Base-by-base conservation (phyloP, 2,113 vertebrate species). In the Tilapia sparmanii region DNA sequence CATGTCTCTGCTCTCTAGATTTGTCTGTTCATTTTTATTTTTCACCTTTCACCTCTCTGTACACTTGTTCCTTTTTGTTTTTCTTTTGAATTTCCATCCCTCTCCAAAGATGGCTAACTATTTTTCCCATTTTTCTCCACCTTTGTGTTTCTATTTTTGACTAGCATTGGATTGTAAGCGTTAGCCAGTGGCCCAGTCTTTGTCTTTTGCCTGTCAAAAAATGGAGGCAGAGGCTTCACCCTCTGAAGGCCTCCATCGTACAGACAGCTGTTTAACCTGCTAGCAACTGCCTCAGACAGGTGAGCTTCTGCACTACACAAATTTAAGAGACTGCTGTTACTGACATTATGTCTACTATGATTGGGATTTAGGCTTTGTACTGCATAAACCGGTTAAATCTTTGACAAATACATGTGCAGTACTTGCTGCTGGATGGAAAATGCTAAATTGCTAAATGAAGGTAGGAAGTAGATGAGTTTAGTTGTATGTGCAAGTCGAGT, bases 201-300 rank as follows among this genome's bases (percentile, higher is more conserved):
- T 78, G 16, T 78, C 42, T 31, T 31, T 78, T 50, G 57, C 47
- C n/a, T 90, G 89, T 86, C 31, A 83, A 22, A 91, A 68, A 83
- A 54, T 9, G 85, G 76, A 81, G 45, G 31, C 19, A 52, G 42
- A 78, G 76, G 57, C 54, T 33, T 54, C 71, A 82, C 83, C 82
- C 29, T 82, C 68, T 85, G 24, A 33, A 89, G 91, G 93, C 91
- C 93, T 81, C 79, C 82, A 59, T 88, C 78, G 73, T 35, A 66
- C 66, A 89, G 66, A 80, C 86, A 73, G 82, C 53, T 52, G 53
- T 86, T 57, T 87, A 78, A 78, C 71, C 71, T 13, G 42, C 71
- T 59, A 86, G 81, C 81, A 90, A 50, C 81, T 54, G 57, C 89
- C 82, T 86, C 89, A 86, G 80, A 91, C 86, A 95, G 95, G 96